Percentiles rank a stretch among this genome's conserved stretches.
Conservation (phyloP, 2,797 vertebrate species). For the Anniella stebbinsi region DNA sequence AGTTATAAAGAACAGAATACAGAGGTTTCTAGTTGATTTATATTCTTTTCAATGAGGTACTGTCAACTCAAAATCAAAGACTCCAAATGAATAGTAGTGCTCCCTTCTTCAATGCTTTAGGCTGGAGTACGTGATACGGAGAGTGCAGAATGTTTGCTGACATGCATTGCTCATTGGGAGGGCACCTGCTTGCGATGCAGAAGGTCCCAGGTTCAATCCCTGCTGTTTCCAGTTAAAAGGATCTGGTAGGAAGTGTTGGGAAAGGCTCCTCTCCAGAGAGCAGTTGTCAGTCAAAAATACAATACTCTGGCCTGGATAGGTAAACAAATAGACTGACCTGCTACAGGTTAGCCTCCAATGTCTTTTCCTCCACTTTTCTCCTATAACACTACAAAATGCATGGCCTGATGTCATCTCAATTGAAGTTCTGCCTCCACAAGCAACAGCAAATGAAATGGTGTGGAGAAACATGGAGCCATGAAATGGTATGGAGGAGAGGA, state of each 20-base stretch:
- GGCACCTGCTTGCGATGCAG: background rate
- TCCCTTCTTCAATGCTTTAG: constrained; percentile 33
- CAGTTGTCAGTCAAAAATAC: too few relatives aligned
- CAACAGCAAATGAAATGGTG: background rate
- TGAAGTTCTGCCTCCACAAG: background rate
- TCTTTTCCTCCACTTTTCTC: background rate
- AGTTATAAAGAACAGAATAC: constrained; percentile 23
- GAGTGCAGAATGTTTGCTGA: constrained; percentile 47
- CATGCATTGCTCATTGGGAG: background rate
- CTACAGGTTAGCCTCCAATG: too few relatives aligned
- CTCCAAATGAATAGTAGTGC: constrained; percentile 36
- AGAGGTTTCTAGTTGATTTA: constrained; percentile 40
- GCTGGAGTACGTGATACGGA: constrained; percentile 19
- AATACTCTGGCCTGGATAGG: too few relatives aligned
- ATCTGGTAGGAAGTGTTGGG: background rate
- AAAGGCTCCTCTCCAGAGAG: too few relatives aligned
- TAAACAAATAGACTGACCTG: too few relatives aligned
- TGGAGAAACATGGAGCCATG: background rate
- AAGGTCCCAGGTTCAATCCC: background rate
- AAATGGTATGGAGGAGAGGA: too few relatives aligned
- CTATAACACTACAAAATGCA: background rate
- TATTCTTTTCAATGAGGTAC: constrained; percentile 39
- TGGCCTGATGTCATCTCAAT: background rate
- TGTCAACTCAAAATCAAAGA: constrained; percentile 35
- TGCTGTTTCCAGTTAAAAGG: background rate